phyloP scores from a whole-genome alignment of 2,888 invertebrate species.

The Colostygia pectinataria region DNA sequence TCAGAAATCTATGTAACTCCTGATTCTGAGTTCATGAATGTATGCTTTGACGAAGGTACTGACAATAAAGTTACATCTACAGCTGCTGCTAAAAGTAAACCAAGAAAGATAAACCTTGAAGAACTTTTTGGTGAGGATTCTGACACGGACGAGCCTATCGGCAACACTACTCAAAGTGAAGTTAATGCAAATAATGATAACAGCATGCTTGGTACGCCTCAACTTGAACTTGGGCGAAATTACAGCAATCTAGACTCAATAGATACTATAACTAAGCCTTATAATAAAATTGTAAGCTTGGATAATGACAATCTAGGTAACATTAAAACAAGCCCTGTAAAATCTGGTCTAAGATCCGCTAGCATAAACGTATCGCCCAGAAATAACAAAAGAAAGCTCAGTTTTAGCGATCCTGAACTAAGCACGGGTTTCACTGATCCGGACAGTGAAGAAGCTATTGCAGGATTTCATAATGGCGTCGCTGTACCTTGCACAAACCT shows the following conservation, averaged over 20 bases:
- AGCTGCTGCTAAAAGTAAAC: background rate
- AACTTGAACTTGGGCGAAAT: background rate
- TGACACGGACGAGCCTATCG: slow-evolving; percentile 4
- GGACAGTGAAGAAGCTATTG: slow-evolving; percentile 1
- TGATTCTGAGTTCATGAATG: no score
- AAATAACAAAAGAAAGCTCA: slow-evolving; percentile 6
- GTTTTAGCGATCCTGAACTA: slow-evolving; percentile 5
- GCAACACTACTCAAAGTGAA: background rate
- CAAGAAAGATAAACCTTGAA: background rate
- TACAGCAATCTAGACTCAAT: background rate
- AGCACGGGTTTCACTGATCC: background rate
- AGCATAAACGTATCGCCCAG: background rate
- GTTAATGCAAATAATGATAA: background rate
- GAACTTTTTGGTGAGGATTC: slow-evolving; percentile 13
- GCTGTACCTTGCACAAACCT: background rate
- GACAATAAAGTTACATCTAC: background rate
- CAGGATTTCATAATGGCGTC: slow-evolving; percentile 1
- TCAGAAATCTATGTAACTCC: background rate
- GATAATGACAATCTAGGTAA: no score
- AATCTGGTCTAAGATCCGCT: background rate
- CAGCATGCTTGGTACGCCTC: background rate
- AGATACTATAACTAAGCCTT: background rate
- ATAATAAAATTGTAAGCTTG: background rate
- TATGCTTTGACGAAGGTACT: background rate
- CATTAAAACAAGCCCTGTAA: background rate